These are phyloP conservation scores for Eurosta solidaginis DNA, from an alignment of 1,140 invertebrate genomes.

Conservation along the genomic window DNA sequence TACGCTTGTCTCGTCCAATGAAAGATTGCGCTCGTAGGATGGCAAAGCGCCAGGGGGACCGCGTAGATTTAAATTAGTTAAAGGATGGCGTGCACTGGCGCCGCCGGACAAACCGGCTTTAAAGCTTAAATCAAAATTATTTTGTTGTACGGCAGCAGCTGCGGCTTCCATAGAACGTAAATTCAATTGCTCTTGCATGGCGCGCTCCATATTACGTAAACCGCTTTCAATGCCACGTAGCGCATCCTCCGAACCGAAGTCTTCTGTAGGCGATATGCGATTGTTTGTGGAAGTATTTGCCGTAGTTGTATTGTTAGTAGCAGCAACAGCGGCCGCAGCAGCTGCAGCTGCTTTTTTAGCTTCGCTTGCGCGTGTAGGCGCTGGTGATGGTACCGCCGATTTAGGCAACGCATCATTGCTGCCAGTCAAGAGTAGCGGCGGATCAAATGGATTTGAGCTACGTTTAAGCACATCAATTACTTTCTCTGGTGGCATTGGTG, in stretches of 20 bases:
- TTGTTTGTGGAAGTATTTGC: constrained; percentile 20
- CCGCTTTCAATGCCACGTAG: constrained; percentile 57
- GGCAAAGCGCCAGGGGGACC: constrained; percentile 25
- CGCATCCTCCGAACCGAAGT: constrained; percentile 58
- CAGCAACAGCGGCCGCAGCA: not conserved
- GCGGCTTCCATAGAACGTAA: constrained; percentile 50
- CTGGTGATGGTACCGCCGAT: constrained; percentile 48
- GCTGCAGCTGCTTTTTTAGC: constrained; percentile 42
- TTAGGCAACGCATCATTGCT: constrained; percentile 28
- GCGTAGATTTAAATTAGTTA: constrained; percentile 45
- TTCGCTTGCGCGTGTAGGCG: constrained; percentile 51
- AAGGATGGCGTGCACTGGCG: constrained; percentile 25
- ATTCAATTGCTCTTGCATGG: constrained; percentile 60
- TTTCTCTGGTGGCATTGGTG: constrained; percentile 49
- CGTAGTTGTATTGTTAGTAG: too few species aligned
- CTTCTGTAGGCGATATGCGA: constrained; percentile 51
- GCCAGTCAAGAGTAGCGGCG: constrained; percentile 44
- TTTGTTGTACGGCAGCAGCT: constrained; percentile 40
- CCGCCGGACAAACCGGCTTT: constrained; percentile 50
- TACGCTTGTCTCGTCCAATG: constrained; percentile 46
- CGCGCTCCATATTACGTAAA: constrained; percentile 57
- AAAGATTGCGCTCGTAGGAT: constrained; percentile 51
- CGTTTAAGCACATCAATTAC: constrained; percentile 39
- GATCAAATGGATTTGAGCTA: constrained; percentile 55
- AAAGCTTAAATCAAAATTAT: constrained; percentile 55